phyloP scores from a whole-genome alignment of 1,140 invertebrate genomes.

The Elysia chlorotica region DNA sequence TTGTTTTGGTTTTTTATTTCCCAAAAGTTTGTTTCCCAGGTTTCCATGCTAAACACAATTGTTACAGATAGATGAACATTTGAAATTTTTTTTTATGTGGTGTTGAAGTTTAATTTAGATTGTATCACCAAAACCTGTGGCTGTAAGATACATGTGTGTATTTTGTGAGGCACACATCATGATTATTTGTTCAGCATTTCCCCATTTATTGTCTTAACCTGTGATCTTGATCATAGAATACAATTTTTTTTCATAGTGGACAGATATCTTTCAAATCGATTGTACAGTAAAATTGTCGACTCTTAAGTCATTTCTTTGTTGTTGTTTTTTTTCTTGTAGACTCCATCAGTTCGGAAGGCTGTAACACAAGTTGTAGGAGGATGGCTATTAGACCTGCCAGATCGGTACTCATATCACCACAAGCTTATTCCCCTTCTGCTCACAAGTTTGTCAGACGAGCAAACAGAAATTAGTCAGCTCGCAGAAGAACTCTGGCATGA shows the following conservation, averaged over 20 bases:
- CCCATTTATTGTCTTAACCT: background rate
- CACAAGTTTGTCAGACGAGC: constrained; percentile 76
- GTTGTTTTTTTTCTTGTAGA: constrained; percentile 31
- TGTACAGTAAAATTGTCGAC: background rate
- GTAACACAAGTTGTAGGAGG: constrained; percentile 71
- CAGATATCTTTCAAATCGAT: no score
- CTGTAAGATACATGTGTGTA: no score
- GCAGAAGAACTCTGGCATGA: constrained; percentile 71
- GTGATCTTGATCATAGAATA: no score
- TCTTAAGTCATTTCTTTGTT: background rate
- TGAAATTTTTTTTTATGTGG: no score
- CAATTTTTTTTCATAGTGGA: no score
- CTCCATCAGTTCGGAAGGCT: constrained; percentile 71
- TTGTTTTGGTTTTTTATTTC: no score
- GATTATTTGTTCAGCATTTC: background rate
- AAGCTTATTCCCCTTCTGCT: constrained; percentile 76
- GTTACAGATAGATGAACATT: no score
- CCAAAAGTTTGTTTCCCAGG: no score
- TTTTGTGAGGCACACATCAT: no score
- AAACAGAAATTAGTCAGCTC: constrained; percentile 68
- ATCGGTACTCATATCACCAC: constrained; percentile 80
- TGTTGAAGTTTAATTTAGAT: no score
- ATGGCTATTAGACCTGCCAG: constrained; percentile 73
- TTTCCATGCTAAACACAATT: no score
- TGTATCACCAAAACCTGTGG: no score